Conservation (phyloP, 2,888 invertebrate genomes). For the Callyntrura guangdongensis region DNA sequence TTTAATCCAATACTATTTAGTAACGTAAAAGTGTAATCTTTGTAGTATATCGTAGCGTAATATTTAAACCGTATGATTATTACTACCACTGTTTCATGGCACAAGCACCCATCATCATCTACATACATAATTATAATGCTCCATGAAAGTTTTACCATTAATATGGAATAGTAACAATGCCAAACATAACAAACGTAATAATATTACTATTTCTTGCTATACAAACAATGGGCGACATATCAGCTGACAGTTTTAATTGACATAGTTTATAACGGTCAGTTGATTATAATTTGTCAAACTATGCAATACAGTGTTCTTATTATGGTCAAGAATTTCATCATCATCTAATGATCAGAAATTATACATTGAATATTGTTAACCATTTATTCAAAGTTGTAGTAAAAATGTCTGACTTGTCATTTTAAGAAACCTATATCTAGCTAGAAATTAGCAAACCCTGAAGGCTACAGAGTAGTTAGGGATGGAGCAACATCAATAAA, state of each 20-base stretch:
- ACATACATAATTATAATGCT: conserved; percentile 43
- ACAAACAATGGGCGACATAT: conserved; percentile 24
- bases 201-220: background rate
- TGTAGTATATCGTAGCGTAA: conserved; percentile 8
- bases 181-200: conserved; percentile 20
- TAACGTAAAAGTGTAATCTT: conserved; percentile 42
- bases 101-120: conserved; percentile 68
- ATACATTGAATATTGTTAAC: background rate
- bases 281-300: conserved; percentile 19
- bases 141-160: conserved; percentile 3
- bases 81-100: conserved; percentile 67
- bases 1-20: background rate
- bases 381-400: background rate
- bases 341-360: background rate
- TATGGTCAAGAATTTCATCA: background rate
- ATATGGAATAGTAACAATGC: background rate
- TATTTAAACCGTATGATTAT: conserved; percentile 14
- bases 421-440: too few species aligned
- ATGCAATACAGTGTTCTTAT: background rate
- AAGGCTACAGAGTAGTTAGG: background rate
- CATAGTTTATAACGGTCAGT: background rate
- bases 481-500: background rate
- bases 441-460: background rate
- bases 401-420: background rate
- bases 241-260: background rate